Evolutionary conservation across 2,888 invertebrate genomes (phyloP).

Genomic region (Branchipolynoe longqiensis): DNA sequence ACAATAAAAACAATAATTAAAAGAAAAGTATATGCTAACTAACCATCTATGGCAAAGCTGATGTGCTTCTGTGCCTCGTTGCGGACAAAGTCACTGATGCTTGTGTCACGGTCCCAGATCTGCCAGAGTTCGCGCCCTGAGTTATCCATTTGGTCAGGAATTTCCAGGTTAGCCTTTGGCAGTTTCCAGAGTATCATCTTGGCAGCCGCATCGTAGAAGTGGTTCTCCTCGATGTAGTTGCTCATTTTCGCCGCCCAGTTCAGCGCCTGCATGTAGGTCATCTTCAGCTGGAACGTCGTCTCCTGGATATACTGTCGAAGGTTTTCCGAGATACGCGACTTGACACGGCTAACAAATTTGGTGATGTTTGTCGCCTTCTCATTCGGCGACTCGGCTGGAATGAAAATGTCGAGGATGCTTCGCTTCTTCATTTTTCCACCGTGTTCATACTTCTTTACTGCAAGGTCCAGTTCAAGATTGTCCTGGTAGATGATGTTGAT

Average conservation of each 20-base stretch:
- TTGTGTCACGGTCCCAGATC: constrained; percentile 53
- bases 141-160: constrained; percentile 8
- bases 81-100: background rate
- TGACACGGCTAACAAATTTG: constrained; percentile 1
- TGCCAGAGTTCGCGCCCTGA: constrained; percentile 38
- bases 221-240: constrained; percentile 10
- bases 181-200: constrained; percentile 44
- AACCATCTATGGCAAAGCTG: background rate
- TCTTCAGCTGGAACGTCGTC: background rate
- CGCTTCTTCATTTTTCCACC: constrained; percentile 23
- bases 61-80: constrained; percentile 32
- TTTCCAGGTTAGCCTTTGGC: constrained; percentile 47
- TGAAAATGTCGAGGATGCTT: constrained; percentile 17
- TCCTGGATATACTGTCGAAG: constrained; percentile 19
- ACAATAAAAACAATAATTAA: background rate
- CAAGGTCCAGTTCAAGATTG: constrained; percentile 53
- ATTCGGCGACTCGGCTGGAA: constrained; percentile 10
- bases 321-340: background rate
- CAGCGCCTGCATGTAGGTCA: constrained; percentile 12
- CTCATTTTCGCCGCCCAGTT: constrained; percentile 11
- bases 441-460: constrained; percentile 14
- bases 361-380: constrained; percentile 38
- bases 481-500: constrained; percentile 57
- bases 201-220: constrained; percentile 13
- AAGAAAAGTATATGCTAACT: background rate